Conservation (phyloP, 2,888 invertebrate species). For the Cotesia congregata region DNA sequence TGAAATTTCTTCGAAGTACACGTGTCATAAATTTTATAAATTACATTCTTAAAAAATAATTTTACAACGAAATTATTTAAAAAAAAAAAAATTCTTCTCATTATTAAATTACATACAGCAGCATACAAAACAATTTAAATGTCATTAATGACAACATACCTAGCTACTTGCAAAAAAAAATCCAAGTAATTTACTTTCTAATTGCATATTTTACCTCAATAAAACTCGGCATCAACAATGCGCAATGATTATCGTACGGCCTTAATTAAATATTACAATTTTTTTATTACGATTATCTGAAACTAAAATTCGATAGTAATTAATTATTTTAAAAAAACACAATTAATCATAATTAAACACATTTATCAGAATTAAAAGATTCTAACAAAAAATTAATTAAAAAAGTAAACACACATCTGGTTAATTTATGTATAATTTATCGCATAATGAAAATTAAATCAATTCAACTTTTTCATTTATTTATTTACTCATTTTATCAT, state of each 20-base stretch:
- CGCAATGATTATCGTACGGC: not conserved
- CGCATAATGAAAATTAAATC: conserved; percentile 7
- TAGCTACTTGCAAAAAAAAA: not conserved
- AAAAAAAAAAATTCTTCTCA: no score
- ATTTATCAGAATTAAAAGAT: not conserved
- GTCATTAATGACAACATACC: not conserved
- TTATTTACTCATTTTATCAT: conserved; percentile 36
- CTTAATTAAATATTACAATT: conserved; percentile 20
- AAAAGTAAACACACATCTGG: not conserved
- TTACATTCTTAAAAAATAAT: no score
- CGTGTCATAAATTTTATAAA: no score
- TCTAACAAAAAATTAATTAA: not conserved
- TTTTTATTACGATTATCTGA: not conserved
- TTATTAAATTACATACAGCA: not conserved
- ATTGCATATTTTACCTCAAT: not conserved
- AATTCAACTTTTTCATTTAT: conserved; percentile 9
- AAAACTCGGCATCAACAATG: not conserved
- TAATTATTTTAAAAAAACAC: not conserved
- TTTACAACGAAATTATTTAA: no score
- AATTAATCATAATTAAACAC: not conserved
- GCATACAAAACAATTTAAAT: not conserved
- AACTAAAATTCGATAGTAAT: not conserved
- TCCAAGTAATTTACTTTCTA: not conserved
- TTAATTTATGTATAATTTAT: conserved; percentile 1
- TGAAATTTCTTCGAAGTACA: no score